A percentile compares a stretch with the other conserved stretches of the same genome.
Evolutionary conservation across 2,797 vertebrate genomes (phyloP).

Genomic region (Gymnoscopelus braueri): DNA sequence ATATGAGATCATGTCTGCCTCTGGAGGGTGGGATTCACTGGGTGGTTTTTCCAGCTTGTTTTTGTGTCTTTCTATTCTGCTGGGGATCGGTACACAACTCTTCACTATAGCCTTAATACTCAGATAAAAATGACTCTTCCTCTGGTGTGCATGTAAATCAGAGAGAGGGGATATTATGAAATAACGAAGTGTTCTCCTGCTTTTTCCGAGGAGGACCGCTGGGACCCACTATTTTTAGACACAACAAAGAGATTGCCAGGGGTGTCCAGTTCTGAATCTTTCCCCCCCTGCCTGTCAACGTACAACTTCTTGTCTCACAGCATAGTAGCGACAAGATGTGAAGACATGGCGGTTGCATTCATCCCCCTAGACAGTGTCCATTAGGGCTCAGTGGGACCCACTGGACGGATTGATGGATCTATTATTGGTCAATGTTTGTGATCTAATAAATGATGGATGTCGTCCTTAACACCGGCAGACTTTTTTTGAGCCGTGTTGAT

Average conservation of each 20-base stretch:
- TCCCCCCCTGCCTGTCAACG: constrained; percentile 56
- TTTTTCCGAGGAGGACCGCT: constrained; percentile 56
- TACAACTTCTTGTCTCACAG: constrained; percentile 47
- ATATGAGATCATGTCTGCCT: constrained; percentile 78
- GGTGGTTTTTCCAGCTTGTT: constrained; percentile 63
- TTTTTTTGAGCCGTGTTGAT: constrained; percentile 38
- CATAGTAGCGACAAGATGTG: constrained; percentile 50
- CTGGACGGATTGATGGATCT: constrained; percentile 45
- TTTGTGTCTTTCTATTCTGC: constrained; percentile 62
- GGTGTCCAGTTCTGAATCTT: constrained; percentile 73
- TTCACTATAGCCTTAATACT: constrained; percentile 46
- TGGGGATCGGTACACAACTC: constrained; percentile 65
- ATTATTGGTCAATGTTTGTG: constrained; percentile 30
- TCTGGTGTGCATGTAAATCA: constrained; percentile 73
- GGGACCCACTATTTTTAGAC: constrained; percentile 77
- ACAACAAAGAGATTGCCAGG: constrained; percentile 77
- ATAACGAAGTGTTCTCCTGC: constrained; percentile 64
- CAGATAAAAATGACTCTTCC: constrained; percentile 64
- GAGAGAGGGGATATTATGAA: constrained; percentile 66
- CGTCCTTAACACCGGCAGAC: constrained; percentile 33
- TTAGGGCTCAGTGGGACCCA: constrained; percentile 45
- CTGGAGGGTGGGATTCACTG: constrained; percentile 59
- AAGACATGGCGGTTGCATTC: constrained; percentile 45
- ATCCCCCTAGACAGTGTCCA: constrained; percentile 57
- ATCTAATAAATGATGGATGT: constrained; percentile 42